These are phyloP conservation scores for Nomada ruficornis DNA, from an alignment of 2,888 invertebrate species.

Conservation along the genomic window DNA sequence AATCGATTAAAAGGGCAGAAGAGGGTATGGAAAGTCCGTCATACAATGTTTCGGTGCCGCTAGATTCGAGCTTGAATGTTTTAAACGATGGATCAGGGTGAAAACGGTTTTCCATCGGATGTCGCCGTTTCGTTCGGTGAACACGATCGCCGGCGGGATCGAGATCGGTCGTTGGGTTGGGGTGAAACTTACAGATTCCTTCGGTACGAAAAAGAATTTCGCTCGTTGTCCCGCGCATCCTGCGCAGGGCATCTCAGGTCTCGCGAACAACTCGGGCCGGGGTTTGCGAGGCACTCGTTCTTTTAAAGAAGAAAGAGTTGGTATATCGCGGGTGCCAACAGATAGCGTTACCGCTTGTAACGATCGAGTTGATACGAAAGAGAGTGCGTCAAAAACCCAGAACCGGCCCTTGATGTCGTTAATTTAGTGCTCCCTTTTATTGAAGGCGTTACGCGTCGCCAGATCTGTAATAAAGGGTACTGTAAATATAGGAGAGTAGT, in stretches of 20 bases:
- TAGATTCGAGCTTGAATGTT: no score
- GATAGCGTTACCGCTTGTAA: background rate
- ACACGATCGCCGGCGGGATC: slow-evolving; percentile 7
- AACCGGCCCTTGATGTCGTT: slow-evolving; percentile 53
- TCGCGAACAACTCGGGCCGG: slow-evolving; percentile 51
- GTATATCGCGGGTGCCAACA: background rate
- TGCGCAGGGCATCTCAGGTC: slow-evolving; percentile 60
- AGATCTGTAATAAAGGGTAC: slow-evolving; percentile 50
- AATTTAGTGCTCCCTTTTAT: slow-evolving; percentile 43
- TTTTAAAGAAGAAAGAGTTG: background rate
- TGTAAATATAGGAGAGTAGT: slow-evolving; percentile 58
- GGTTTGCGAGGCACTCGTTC: slow-evolving; percentile 43
- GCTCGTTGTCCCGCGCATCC: slow-evolving; percentile 35
- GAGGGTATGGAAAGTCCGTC: background rate
- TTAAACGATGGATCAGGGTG: background rate
- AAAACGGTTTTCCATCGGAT: no score
- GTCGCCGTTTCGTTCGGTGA: background rate
- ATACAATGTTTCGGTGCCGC: no score
- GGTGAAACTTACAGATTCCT: slow-evolving; percentile 31
- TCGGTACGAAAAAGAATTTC: slow-evolving; percentile 46
- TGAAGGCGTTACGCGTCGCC: slow-evolving; percentile 35
- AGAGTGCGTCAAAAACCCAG: slow-evolving; percentile 35
- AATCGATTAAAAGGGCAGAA: background rate
- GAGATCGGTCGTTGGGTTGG: slow-evolving; percentile 26
- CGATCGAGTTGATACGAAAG: background rate